Percentiles rank a stretch among this genome's conserved stretches.
phyloP scores from a whole-genome alignment of 2,888 invertebrate genomes.

The Eristalis intricaria region DNA sequence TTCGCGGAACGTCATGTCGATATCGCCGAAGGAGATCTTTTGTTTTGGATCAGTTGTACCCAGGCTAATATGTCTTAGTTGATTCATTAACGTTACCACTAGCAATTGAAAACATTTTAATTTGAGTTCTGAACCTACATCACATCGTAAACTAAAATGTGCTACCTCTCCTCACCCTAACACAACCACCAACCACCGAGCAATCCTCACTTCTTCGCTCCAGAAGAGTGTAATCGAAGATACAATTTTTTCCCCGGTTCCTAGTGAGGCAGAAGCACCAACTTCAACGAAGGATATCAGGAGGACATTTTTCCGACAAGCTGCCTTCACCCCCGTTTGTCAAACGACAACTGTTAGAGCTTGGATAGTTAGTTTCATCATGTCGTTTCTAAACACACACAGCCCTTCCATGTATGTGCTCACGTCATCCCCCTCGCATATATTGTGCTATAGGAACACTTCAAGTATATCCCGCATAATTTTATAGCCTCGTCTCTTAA shows the following conservation, averaged over 20 bases:
- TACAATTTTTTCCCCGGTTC: conserved; percentile 16
- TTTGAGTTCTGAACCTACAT: background rate
- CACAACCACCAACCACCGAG: background rate
- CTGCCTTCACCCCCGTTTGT: conserved; percentile 49
- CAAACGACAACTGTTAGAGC: conserved; percentile 36
- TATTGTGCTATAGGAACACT: background rate
- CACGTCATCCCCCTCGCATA: conserved; percentile 13
- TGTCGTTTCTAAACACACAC: conserved; percentile 37
- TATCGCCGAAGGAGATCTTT: too few species aligned
- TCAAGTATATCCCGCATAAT: conserved; percentile 37
- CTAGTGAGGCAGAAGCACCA: background rate
- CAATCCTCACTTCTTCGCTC: conserved; percentile 41
- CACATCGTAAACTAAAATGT: conserved; percentile 24
- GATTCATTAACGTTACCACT: too few species aligned
- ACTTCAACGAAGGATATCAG: conserved; percentile 28
- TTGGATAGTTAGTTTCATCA: conserved; percentile 28
- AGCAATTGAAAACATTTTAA: background rate
- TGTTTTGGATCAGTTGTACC: too few species aligned
- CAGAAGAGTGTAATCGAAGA: conserved; percentile 54
- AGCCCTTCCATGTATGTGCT: conserved; percentile 44
- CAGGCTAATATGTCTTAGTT: too few species aligned
- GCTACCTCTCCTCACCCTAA: background rate
- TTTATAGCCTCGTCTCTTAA: conserved; percentile 40
- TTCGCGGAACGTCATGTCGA: too few species aligned
- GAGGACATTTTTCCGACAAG: conserved; percentile 57